Evolutionary conservation across 2,797 vertebrate genomes (phyloP), one percentile per base, ranked within the genome.

Genomic region (Diplodus puntazzo): DNA sequence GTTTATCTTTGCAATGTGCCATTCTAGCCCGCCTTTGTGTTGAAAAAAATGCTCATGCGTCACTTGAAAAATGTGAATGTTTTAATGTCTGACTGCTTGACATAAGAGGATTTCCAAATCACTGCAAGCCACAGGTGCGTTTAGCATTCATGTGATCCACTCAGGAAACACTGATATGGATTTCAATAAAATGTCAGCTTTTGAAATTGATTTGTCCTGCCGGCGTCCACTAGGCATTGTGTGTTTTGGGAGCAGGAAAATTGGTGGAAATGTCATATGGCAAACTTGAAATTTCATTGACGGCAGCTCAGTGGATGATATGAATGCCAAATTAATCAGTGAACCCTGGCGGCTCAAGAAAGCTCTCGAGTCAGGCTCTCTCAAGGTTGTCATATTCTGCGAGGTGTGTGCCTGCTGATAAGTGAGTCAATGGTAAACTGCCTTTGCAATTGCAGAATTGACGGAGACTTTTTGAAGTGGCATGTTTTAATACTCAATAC

Each of bases 331-430:
- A 85, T 80, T 49, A 85, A 82, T 83, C 73, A 57, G 73, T 66
- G 82, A 87, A 85, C 62, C 77, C 43, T 69, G 39, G 21, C 39
- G 21, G 71, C 79, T 67, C 5, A 4, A 59, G 64, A 77, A 73
- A 62, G 66, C 84, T 75, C 78, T 85, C 18, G 52, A 76, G 67
- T 70, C 42, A 46, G 68, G 70, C 75, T 71, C 73, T 79, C 69
- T 87, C 64, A 69, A 69, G 74, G 78, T 54, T 83, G 80, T 77
- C 58, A 59, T 68, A 64, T 69, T 55, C 73, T 68, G 76, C 5
- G 23, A 85, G 65, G 77, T 79, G 71, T 81, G 81, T 77, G 63
- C 75, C 72, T 77, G 46, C 77, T 74, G 82, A 90, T 89, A 89
- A 91, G 78, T 34, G 48, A 79, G 65, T 63, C 39, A 45, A 69